Conservation (phyloP, 2,888 invertebrate species). For the Ectobius pallidus region DNA sequence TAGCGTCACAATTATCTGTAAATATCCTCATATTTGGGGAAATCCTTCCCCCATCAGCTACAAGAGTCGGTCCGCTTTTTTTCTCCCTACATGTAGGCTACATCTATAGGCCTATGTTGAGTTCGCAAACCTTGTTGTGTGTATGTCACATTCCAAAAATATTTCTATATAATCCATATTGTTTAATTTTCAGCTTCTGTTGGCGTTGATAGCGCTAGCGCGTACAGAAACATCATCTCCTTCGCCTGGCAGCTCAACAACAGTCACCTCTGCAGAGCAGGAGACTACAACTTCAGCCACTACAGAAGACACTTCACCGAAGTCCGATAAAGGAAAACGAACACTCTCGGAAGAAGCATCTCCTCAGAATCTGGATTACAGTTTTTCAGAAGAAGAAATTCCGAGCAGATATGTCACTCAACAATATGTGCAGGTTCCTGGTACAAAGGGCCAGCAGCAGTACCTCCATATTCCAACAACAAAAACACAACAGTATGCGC, state of each 20-base stretch:
- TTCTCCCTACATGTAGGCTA: too few relatives aligned
- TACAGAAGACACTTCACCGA: not conserved
- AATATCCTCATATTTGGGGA: too few relatives aligned
- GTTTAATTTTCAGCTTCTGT: not conserved
- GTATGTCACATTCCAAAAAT: too few relatives aligned
- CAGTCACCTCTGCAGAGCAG: not conserved
- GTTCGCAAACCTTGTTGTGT: too few relatives aligned
- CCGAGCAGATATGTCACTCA: not conserved
- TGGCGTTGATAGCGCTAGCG: not conserved
- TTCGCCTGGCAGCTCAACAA: not conserved
- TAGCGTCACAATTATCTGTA: too few relatives aligned
- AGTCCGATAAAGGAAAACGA: not conserved
- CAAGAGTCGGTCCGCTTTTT: too few relatives aligned
- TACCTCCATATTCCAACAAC: too few relatives aligned
- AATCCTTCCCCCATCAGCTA: too few relatives aligned
- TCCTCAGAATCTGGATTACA: not conserved
- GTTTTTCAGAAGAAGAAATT: not conserved
- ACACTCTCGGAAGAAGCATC: not conserved
- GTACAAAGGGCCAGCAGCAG: not conserved
- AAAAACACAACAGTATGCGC: too few relatives aligned
- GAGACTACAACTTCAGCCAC: not conserved
- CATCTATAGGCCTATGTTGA: too few relatives aligned
- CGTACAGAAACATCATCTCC: not conserved
- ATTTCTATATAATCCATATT: too few relatives aligned
- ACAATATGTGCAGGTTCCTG: not conserved